Conservation (phyloP, 2,797 vertebrate genomes). For the Poecilia velifera region DNA sequence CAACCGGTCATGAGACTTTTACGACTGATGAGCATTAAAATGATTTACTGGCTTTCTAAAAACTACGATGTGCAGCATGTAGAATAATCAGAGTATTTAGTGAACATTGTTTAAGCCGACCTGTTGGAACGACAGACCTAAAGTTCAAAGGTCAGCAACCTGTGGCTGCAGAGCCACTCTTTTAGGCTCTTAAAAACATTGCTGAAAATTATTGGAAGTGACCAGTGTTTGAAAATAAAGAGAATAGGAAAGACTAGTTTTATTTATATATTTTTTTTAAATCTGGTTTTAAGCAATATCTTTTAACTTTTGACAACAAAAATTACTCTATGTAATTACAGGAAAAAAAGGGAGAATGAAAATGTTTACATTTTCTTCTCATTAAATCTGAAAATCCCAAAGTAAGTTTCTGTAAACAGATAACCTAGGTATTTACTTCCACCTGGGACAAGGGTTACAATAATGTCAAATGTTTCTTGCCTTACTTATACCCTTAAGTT, state of each 20-base stretch:
- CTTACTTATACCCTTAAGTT: neutral
- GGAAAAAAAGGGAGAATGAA: neutral
- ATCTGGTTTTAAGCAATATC: neutral
- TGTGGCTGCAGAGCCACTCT: neutral
- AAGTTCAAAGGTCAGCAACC: neutral
- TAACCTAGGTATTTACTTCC: neutral
- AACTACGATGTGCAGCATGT: neutral
- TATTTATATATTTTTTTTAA: neutral
- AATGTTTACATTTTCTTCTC: neutral
- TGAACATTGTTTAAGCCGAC: neutral
- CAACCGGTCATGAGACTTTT: slow-evolving; percentile 68
- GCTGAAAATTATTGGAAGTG: neutral
- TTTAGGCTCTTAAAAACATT: neutral
- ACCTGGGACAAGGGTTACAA: neutral
- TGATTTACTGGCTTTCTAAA: slow-evolving; percentile 7
- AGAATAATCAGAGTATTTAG: slow-evolving; percentile 15
- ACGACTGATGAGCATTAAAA: slow-evolving; percentile 36
- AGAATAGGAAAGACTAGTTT: neutral
- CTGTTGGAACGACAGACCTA: neutral
- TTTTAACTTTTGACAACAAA: neutral
- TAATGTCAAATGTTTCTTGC: neutral
- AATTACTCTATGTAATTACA: neutral
- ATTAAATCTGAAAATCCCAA: neutral
- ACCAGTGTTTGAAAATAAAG: neutral
- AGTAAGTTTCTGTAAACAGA: neutral